Evolutionary conservation across 2,113 vertebrate species (phyloP), one percentile per base, ranked within the genome.

Genomic region (Podarcis raffonei): DNA sequence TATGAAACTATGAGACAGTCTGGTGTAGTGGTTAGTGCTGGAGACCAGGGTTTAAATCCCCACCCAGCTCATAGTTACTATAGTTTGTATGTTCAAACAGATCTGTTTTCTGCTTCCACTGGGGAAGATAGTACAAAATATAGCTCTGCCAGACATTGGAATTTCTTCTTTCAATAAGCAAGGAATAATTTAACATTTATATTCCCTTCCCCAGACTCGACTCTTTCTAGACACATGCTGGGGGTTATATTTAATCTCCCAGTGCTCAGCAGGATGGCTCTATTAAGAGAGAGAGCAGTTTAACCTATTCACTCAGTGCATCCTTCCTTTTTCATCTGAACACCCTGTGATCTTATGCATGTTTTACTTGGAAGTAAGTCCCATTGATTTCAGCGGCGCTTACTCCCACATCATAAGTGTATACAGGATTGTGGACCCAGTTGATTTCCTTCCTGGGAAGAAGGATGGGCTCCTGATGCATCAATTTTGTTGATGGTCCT

Each of bases 121-220:
- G 90, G 66, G 84, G 85, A 85, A 92, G 92, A 92, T 22, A 89
- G 72, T 81, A 79, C 74, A 81, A 30, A 89, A 86, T 87, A 91
- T 89, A 93, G 86, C 39, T 72, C 81, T 87, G 69, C 84, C 83
- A 91, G 85, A 87, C 89, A 84, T 84, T 89, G 92, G 90, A 83
- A 53, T 9, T 68, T n/a, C 20, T 85, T 89, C 92, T 48, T 48
- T 48, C 83, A 77, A 68, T 89, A 85, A 59, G 85, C 7, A 87
- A 39, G 30, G 68, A 87, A 81, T 85, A 30, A 32, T 84, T 91
- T 90, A 87, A 81, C 62, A 83, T 85, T 85, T 87, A 27, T 90
- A 66, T 92, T 94, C 83, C 30, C 37, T 94, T 83, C 30, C 42
- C 32, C 88, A 85, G 42, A 90, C 18, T 15, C 57, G 16, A 87